phyloP scores from a whole-genome alignment of 2,888 invertebrate species.

The Coelogynopora nodosa region DNA sequence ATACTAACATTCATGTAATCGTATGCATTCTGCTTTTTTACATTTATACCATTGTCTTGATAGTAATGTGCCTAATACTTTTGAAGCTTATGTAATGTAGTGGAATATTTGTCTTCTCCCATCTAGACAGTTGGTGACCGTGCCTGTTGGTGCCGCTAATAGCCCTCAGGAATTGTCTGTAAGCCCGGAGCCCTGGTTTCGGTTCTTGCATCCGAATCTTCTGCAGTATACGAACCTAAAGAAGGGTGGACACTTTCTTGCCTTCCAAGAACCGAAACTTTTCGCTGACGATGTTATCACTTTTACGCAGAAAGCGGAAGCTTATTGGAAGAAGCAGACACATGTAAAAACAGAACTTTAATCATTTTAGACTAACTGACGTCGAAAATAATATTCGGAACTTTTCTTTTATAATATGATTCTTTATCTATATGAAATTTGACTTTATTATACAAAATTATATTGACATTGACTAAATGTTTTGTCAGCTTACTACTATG shows the following conservation, averaged over 20 bases:
- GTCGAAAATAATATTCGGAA: not conserved
- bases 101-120: not conserved
- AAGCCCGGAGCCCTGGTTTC: not conserved
- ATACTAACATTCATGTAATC: too few species aligned
- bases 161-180: not conserved
- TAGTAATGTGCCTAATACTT: too few species aligned
- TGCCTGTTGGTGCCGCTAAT: not conserved
- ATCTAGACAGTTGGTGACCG: not conserved
- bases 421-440: too few species aligned
- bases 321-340: not conserved
- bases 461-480: too few species aligned
- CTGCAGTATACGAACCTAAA: conserved; percentile 48
- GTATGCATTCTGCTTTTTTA: too few species aligned
- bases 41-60: too few species aligned
- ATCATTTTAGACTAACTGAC: not conserved
- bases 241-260: conserved; percentile 42
- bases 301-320: not conserved
- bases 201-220: conserved; percentile 53
- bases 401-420: too few species aligned
- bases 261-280: conserved; percentile 18
- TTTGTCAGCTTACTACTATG: too few species aligned
- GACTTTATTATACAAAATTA: too few species aligned
- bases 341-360: not conserved
- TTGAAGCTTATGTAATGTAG: not conserved
- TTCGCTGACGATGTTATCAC: conserved; percentile 53